These are phyloP conservation scores for Pseudobourletiella spinata DNA, from an alignment of 1,140 invertebrate genomes.

Conservation along the genomic window DNA sequence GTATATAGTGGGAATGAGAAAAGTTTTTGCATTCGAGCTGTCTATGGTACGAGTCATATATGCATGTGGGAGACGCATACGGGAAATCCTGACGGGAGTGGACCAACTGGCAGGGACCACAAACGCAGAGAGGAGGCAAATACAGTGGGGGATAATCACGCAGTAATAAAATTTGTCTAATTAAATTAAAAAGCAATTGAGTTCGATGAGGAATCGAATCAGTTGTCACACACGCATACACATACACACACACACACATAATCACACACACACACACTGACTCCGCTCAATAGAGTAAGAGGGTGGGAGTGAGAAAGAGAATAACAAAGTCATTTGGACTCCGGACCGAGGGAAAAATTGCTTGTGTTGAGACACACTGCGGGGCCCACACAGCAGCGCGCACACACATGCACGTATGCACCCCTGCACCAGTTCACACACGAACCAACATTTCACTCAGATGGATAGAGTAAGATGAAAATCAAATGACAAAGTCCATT, in stretches of 20 bases:
- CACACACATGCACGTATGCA: neutral
- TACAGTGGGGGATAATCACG: slow-evolving; percentile 30
- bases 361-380: too few species aligned
- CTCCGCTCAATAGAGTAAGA: too few species aligned
- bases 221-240: neutral
- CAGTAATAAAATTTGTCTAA: slow-evolving; percentile 37
- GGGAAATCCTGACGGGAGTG: neutral
- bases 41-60: neutral
- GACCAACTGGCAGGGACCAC: neutral
- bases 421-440: neutral
- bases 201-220: slow-evolving; percentile 30
- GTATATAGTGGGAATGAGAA: neutral
- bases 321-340: slow-evolving; percentile 12
- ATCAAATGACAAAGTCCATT: slow-evolving; percentile 37
- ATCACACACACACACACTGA: too few species aligned
- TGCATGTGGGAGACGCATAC: neutral
- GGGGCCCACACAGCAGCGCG: slow-evolving; percentile 3
- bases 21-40: neutral
- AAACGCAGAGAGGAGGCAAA: neutral
- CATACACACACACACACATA: neutral
- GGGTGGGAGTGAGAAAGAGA: neutral
- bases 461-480: slow-evolving; percentile 33
- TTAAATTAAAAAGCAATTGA: slow-evolving; percentile 37
- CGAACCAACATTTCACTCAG: too few species aligned
- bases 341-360: slow-evolving; percentile 11